phyloP scores from a whole-genome alignment of 2,797 vertebrate species.

The Channa striata region DNA sequence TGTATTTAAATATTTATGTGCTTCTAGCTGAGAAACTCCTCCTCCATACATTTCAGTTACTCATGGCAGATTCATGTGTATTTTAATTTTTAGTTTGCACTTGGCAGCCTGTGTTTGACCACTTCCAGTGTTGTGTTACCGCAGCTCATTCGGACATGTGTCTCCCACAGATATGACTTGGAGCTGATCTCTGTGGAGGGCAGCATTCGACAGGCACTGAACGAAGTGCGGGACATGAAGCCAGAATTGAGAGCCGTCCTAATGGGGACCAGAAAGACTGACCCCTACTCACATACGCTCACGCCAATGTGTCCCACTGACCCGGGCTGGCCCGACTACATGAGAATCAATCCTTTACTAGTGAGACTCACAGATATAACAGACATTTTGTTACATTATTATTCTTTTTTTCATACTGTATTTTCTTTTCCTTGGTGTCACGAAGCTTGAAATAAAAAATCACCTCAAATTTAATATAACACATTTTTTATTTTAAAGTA shows the following conservation, averaged over 20 bases:
- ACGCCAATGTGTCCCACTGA: constrained; percentile 89
- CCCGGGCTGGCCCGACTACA: constrained; percentile 91
- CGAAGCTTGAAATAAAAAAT: no score
- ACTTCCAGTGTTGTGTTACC: background rate
- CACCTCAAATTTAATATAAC: no score
- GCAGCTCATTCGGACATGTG: constrained; percentile 7
- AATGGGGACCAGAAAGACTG: constrained; percentile 94
- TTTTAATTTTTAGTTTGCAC: background rate
- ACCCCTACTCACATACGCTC: constrained; percentile 92
- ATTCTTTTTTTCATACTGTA: no score
- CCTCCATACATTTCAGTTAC: background rate
- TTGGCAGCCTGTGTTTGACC: background rate
- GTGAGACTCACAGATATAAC: constrained; percentile 70
- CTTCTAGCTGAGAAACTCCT: no score
- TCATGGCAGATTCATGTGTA: background rate
- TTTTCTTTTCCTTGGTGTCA: background rate
- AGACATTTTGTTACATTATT: background rate
- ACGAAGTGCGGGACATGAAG: constrained; percentile 82
- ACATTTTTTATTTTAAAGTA: background rate
- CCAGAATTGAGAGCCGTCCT: constrained; percentile 90
- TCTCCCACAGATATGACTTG: constrained; percentile 85
- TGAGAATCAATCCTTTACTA: constrained; percentile 94
- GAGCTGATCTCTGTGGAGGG: constrained; percentile 90
- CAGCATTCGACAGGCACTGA: constrained; percentile 89
- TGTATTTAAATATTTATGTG: no score